Evolutionary conservation across 1,140 invertebrate species (phyloP).

Genomic region (Drosophila yakuba): DNA sequence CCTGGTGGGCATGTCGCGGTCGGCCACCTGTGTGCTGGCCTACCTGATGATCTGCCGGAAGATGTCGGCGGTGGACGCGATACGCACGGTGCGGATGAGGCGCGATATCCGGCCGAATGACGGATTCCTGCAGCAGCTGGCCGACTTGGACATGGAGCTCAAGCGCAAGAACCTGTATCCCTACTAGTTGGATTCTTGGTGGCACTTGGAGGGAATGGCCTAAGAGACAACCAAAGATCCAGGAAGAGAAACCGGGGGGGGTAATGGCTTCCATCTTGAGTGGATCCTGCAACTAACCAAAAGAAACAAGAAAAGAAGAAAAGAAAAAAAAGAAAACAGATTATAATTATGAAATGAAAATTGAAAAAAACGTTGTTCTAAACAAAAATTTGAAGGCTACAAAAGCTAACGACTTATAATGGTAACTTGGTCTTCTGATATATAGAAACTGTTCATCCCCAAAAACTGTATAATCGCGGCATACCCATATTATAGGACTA

Average conservation of each 20-base stretch:
- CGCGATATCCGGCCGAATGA: constrained; percentile 91
- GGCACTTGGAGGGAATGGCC: neutral
- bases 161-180: constrained; percentile 85
- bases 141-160: constrained; percentile 89
- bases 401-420: constrained; percentile 78
- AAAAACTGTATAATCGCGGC: constrained; percentile 58
- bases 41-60: constrained; percentile 93
- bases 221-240: constrained; percentile 36
- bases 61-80: constrained; percentile 91
- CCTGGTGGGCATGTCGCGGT: constrained; percentile 92
- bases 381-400: constrained; percentile 50
- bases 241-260: neutral
- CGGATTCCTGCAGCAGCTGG: constrained; percentile 92
- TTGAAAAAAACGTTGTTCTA: constrained; percentile 39
- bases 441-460: constrained; percentile 52
- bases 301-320: neutral
- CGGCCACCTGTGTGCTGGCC: constrained; percentile 91
- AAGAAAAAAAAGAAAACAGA: neutral
- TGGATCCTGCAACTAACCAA: constrained; percentile 30
- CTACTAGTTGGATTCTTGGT: constrained; percentile 41
- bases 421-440: constrained; percentile 78
- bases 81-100: constrained; percentile 88
- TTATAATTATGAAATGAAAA: constrained; percentile 28
- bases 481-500: constrained; percentile 36
- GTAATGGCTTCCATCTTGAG: neutral